A percentile compares a stretch with the other conserved stretches of the same genome.
Conservation (phyloP, 2,113 vertebrate species). For the Ammodytes marinus region DNA sequence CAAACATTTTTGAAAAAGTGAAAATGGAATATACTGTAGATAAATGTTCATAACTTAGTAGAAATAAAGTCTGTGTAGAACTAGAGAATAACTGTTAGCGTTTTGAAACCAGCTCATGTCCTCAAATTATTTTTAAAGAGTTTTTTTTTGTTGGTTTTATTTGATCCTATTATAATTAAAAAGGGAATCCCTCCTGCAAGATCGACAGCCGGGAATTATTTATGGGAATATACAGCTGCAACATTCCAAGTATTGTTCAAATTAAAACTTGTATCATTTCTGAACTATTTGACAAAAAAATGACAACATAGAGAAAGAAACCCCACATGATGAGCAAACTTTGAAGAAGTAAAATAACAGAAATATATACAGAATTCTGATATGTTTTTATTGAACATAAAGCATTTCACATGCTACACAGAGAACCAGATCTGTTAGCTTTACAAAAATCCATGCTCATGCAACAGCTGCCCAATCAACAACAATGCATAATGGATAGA, state of each 20-base stretch:
- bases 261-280: background rate
- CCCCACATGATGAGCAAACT: background rate
- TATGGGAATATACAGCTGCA: background rate
- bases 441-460: conserved; percentile 36
- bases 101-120: too few relatives aligned
- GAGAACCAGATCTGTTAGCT: conserved; percentile 3
- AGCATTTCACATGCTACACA: conserved; percentile 41
- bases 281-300: background rate
- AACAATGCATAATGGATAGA: background rate
- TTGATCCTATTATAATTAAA: background rate
- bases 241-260: background rate
- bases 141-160: background rate
- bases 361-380: background rate
- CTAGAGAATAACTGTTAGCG: background rate
- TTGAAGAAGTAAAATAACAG: background rate
- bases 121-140: too few relatives aligned
- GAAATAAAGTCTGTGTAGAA: background rate
- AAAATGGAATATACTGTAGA: too few relatives aligned
- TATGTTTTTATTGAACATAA: conserved; percentile 58
- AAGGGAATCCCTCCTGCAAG: background rate
- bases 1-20: too few relatives aligned
- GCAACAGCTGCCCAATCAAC: background rate
- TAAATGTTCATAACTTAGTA: too few relatives aligned
- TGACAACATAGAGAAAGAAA: background rate
- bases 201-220: background rate